phyloP scores from a whole-genome alignment of 2,797 vertebrate genomes.

The Catamblyrhynchus diadema region DNA sequence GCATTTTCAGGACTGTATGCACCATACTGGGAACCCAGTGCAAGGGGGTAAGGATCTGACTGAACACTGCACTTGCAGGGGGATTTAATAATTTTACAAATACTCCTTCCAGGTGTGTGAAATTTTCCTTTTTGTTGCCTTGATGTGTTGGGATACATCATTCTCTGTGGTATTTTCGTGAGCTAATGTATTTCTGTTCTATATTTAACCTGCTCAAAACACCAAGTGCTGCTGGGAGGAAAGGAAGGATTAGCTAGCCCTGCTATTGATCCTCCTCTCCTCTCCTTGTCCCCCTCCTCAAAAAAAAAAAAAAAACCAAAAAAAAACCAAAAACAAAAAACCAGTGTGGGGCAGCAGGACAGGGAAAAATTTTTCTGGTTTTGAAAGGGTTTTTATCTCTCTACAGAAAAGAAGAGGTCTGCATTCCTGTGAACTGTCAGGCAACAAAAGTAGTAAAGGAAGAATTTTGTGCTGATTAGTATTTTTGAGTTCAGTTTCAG shows the following conservation, averaged over 20 bases:
- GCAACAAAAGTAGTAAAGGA: neutral
- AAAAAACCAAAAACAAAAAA: too few relatives aligned
- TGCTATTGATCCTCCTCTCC: neutral
- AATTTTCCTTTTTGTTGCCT: neutral
- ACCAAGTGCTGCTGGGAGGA: neutral
- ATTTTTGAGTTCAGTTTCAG: neutral
- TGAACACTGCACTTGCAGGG: neutral
- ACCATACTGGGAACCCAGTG: conserved; percentile 97
- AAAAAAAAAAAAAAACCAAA: neutral
- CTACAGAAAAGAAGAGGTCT: neutral
- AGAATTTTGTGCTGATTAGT: neutral
- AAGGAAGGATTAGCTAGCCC: neutral
- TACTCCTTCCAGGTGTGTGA: neutral
- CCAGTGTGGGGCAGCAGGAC: rapidly evolving
- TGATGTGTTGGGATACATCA: neutral
- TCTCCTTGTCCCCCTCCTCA: neutral
- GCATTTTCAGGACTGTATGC: conserved; percentile 97
- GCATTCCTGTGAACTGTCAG: neutral
- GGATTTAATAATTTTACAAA: neutral
- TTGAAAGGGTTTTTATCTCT: neutral
- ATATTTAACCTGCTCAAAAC: neutral
- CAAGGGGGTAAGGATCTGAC: conserved; percentile 85
- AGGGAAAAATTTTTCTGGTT: neutral
- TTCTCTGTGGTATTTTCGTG: neutral
- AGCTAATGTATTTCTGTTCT: neutral